Conservation (phyloP, 2,888 invertebrate genomes). For the Drosophila lacicola region DNA sequence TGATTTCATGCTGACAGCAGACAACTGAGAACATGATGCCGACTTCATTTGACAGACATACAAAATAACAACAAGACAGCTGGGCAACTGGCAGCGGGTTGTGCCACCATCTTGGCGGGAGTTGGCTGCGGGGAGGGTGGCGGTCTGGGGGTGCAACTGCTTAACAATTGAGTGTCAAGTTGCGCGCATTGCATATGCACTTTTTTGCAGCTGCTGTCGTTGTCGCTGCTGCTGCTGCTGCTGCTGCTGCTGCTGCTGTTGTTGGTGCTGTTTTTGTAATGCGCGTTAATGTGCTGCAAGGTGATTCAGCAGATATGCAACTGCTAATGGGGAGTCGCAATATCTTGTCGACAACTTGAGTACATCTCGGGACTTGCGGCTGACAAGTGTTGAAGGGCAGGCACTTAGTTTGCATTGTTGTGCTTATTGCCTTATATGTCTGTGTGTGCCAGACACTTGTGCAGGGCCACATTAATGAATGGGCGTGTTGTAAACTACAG, state of each 20-base stretch:
- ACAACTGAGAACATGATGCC: constrained; percentile 49
- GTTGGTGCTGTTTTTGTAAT: constrained; percentile 23
- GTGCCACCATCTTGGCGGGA: constrained; percentile 1
- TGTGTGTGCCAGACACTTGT: constrained; percentile 28
- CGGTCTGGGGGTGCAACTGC: constrained; percentile 1
- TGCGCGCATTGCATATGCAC: constrained; percentile 58
- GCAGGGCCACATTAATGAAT: constrained; percentile 41
- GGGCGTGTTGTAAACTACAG: constrained; percentile 39
- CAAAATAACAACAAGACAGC: constrained; percentile 19
- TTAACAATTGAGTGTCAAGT: constrained; percentile 71
- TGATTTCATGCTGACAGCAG: constrained; percentile 72
- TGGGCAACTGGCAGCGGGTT: constrained; percentile 4
- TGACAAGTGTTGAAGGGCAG: constrained; percentile 59
- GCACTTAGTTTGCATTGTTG: constrained; percentile 40
- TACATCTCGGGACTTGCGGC: constrained; percentile 16
- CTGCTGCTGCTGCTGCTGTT: neutral
- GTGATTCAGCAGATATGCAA: constrained; percentile 53
- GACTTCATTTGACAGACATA: constrained; percentile 53
- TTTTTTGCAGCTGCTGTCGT: constrained; percentile 26
- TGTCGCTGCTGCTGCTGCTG: constrained; percentile 12
- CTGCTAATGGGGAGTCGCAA: constrained; percentile 30
- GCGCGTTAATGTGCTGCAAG: constrained; percentile 51
- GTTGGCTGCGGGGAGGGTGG: neutral
- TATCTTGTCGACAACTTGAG: constrained; percentile 31
- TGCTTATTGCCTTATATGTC: neutral